A percentile compares a stretch with the other conserved stretches of the same genome.
Conservation (phyloP, 2,797 vertebrate species). For the Chaetophractus vellerosus region DNA sequence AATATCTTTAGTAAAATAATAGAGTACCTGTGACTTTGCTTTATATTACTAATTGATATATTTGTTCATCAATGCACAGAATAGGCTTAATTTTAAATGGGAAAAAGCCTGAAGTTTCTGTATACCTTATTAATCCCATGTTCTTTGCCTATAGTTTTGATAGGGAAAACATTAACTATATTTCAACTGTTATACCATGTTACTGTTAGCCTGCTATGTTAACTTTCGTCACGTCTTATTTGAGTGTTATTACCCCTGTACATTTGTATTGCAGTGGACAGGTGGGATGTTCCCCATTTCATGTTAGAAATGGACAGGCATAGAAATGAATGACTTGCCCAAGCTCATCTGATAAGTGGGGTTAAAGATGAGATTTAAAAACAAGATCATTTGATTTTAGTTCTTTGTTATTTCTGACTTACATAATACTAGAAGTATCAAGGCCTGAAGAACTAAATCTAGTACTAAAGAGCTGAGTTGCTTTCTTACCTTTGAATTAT, state of each 20-base stretch:
- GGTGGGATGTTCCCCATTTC: not conserved
- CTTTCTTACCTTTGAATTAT: constrained; percentile 60
- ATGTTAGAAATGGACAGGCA: not conserved
- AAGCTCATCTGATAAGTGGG: not conserved
- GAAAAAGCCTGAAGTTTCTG: not conserved
- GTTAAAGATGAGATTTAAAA: constrained; percentile 34
- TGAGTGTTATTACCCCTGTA: not conserved
- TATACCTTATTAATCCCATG: not conserved
- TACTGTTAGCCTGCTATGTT: not conserved
- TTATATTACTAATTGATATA: constrained; percentile 33
- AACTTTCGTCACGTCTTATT: not conserved
- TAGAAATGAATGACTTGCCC: constrained; percentile 33
- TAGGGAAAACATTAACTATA: constrained; percentile 36
- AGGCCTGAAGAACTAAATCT: constrained; percentile 10
- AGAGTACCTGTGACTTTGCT: constrained; percentile 47
- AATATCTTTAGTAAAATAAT: constrained; percentile 38
- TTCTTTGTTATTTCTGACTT: not conserved
- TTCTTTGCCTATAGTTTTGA: constrained; percentile 51
- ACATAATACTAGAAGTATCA: not conserved
- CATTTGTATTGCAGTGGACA: constrained; percentile 5
- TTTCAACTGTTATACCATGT: not conserved
- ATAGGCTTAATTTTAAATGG: not conserved
- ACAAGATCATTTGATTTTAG: constrained; percentile 23
- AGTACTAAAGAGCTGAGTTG: not conserved
- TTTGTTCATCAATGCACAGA: constrained; percentile 3